Conservation (phyloP, 2,113 vertebrate species). For the Talpa occidentalis region DNA sequence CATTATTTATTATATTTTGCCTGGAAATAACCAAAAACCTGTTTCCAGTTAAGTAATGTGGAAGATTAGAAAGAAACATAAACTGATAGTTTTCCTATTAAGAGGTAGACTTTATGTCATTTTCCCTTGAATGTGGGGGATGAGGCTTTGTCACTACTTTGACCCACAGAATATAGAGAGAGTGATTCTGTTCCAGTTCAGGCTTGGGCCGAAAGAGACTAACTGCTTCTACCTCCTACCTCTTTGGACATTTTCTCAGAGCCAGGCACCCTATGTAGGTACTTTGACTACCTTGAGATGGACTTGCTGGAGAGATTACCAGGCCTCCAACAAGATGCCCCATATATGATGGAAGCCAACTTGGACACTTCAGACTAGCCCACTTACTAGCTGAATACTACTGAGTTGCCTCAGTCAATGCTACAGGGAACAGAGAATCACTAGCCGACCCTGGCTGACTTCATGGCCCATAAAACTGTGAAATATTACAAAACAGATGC, state of each 20-base stretch:
- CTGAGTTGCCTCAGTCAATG: not conserved
- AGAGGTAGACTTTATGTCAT: not conserved
- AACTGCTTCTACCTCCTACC: not conserved
- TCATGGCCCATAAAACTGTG: not conserved
- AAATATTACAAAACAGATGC: not conserved
- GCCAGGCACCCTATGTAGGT: not conserved
- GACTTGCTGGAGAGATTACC: not conserved
- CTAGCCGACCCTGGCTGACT: not conserved
- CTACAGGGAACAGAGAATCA: not conserved
- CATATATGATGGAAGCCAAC: not conserved
- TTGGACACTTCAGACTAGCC: not conserved
- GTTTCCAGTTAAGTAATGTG: not conserved
- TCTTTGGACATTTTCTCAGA: not conserved
- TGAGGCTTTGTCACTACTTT: not conserved
- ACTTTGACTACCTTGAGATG: not conserved
- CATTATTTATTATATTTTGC: slow-evolving; percentile 12
- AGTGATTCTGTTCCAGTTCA: not conserved
- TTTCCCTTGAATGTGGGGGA: not conserved
- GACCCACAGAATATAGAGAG: not conserved
- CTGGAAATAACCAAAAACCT: slow-evolving; percentile 46
- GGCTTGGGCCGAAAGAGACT: not conserved
- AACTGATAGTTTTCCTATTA: not conserved
- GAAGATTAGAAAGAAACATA: not conserved
- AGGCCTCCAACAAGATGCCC: not conserved
- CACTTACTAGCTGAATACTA: not conserved